Conservation (phyloP, 1,140 invertebrate species). For the Coptotermes formosanus region DNA sequence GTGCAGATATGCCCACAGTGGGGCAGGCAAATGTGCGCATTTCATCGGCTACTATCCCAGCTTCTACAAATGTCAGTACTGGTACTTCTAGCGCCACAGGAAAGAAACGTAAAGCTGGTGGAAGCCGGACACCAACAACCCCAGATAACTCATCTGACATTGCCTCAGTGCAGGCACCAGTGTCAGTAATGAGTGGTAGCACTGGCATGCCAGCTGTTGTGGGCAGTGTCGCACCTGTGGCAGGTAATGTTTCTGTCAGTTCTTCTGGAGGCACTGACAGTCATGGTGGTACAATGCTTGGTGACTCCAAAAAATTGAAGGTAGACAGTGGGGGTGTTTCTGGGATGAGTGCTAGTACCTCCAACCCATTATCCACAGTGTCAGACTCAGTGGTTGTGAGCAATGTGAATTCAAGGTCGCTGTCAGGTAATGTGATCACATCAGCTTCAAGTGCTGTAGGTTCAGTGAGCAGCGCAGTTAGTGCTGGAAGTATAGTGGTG, state of each 20-base stretch:
- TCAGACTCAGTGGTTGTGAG: constrained; percentile 25
- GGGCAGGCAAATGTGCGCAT: constrained; percentile 24
- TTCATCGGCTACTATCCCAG: neutral
- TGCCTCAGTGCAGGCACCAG: neutral
- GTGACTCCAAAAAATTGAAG: constrained; percentile 24
- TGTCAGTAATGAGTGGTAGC: constrained; percentile 42
- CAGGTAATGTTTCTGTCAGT: constrained; percentile 34
- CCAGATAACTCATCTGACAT: constrained; percentile 8
- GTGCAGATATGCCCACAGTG: constrained; percentile 31
- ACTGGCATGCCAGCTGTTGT: constrained; percentile 38
- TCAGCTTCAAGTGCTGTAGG: constrained; percentile 13
- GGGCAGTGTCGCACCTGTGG: constrained; percentile 38
- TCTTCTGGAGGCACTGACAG: constrained; percentile 27
- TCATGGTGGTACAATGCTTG: constrained; percentile 11
- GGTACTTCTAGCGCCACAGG: constrained; percentile 16
- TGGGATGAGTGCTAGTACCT: neutral
- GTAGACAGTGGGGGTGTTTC: neutral
- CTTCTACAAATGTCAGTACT: constrained; percentile 2
- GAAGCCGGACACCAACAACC: constrained; percentile 22
- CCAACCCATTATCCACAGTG: neutral
- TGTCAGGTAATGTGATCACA: constrained; percentile 27
- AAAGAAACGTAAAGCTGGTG: constrained; percentile 37
- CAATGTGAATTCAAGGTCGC: constrained; percentile 21
- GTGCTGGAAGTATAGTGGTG: constrained; percentile 25
- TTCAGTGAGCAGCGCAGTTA: neutral